Evolutionary conservation across 2,888 invertebrate genomes (phyloP).

Genomic region (Pharmacophagus antenor): DNA sequence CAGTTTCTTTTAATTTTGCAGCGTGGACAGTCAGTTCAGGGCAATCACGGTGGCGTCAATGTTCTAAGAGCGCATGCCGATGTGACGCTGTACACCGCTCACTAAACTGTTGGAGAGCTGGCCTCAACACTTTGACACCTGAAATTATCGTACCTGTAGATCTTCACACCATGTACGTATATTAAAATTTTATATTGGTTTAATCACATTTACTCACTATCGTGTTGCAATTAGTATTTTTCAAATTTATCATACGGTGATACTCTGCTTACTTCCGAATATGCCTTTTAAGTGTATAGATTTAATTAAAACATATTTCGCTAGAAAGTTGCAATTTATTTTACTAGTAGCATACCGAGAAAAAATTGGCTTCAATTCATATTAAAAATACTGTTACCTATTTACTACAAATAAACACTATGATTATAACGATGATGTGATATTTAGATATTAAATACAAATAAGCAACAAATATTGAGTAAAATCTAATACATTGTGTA

Average conservation of each 20-base stretch:
- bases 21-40: slow-evolving; percentile 84
- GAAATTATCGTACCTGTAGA: slow-evolving; percentile 84
- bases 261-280: background rate
- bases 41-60: slow-evolving; percentile 82
- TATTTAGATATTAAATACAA: too few species aligned
- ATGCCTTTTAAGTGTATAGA: background rate
- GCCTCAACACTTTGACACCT: slow-evolving; percentile 80
- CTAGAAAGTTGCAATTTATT: background rate
- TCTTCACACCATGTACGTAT: slow-evolving; percentile 82
- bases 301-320: background rate
- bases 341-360: background rate
- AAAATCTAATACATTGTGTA: too few species aligned
- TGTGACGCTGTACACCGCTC: slow-evolving; percentile 84
- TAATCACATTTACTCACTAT: too few species aligned
- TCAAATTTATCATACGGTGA: background rate
- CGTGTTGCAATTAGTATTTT: background rate
- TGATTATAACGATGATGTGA: too few species aligned
- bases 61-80: slow-evolving; percentile 83
- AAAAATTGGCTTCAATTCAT: background rate
- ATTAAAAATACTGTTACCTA: background rate
- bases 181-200: too few species aligned
- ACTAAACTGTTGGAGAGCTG: slow-evolving; percentile 85
- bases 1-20: slow-evolving; percentile 49
- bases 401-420: too few species aligned
- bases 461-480: too few species aligned